Evolutionary conservation across 2,888 invertebrate genomes (phyloP), one percentile per base, ranked within the genome.

Genomic region (Empis livida): DNA sequence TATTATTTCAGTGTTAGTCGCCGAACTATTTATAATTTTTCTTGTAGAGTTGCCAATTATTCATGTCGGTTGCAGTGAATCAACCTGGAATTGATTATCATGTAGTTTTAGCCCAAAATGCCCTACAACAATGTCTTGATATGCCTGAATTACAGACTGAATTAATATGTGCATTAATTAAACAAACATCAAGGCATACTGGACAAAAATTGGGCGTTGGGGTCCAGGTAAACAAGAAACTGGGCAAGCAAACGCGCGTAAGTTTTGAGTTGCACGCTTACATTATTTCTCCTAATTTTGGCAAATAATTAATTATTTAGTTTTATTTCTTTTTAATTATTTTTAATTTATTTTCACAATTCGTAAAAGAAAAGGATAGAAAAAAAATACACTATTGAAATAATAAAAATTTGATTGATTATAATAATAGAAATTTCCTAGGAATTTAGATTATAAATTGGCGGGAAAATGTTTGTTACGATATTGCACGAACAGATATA

Each of bases 51-150:
- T 86, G 92, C 56, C 92, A 95, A 65, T 77, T 96, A 55, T 97
- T 96, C 73, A 92, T 91, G 80, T 93, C 92, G 4, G 94, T 95
- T 53, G 85, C 90, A 41, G 88, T 97, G 56, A 94, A 95, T 71
- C 89, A 90, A 62, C 88, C 93, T 46, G 91, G 93, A 62, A 89
- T 96, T 59, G 96, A 97, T 73, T 94, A 95, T 72, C 96, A 97
- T 72, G 94, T 97, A 61, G 91, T 91, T 50, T 75, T 97, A 51
- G 95, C 95, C 14, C 96, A 96, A 77, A 94, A 94, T 70, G 91
- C 95, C 31, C 76, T 97, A 48, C 88, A 90, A 63, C 89, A 90
- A 67, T 94, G 94, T 67, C 75, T 96, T 51, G 89, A 90, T 59
- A 83, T 84, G 67, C 78, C 82, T 41, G 92, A 93, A 72, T 77